A percentile compares a stretch with the other conserved stretches of the same genome.
Evolutionary conservation across 1,140 invertebrate genomes (phyloP).

Genomic region (Sycophila sp.): DNA sequence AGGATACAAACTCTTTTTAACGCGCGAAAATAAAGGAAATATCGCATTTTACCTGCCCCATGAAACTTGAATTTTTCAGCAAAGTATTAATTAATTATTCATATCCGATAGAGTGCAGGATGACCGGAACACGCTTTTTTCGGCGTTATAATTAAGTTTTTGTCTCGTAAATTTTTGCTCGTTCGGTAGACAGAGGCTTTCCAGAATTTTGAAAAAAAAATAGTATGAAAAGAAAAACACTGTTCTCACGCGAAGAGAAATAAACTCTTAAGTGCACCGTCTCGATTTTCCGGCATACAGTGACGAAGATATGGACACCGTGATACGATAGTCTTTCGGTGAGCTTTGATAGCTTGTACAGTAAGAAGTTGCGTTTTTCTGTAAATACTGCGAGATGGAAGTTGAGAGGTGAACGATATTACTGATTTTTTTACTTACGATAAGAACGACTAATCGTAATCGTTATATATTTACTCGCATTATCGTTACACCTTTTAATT

Average conservation of each 20-base stretch:
- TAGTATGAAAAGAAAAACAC: background rate
- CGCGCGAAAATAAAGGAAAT: too few species aligned
- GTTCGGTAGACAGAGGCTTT: too few species aligned
- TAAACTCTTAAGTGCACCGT: background rate
- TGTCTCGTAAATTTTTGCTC: too few species aligned
- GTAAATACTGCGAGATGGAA: constrained; percentile 34
- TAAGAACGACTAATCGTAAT: background rate
- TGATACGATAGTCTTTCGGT: background rate
- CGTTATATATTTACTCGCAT: too few species aligned
- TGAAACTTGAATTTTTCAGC: too few species aligned
- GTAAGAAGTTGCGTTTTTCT: constrained; percentile 1
- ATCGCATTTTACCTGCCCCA: too few species aligned
- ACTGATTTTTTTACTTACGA: constrained; percentile 22
- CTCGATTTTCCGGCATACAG: background rate
- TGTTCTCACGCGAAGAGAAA: background rate
- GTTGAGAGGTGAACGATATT: constrained; percentile 21
- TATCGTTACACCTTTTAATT: too few species aligned
- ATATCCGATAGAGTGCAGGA: too few species aligned
- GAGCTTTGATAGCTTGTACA: constrained; percentile 26
- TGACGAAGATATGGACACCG: constrained; percentile 7
- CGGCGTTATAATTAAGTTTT: too few species aligned
- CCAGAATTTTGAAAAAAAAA: background rate
- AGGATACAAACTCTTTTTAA: too few species aligned
- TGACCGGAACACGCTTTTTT: too few species aligned
- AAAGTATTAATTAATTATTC: too few species aligned